Conservation (phyloP, 2,113 vertebrate species). For the Calidris pygmaea region DNA sequence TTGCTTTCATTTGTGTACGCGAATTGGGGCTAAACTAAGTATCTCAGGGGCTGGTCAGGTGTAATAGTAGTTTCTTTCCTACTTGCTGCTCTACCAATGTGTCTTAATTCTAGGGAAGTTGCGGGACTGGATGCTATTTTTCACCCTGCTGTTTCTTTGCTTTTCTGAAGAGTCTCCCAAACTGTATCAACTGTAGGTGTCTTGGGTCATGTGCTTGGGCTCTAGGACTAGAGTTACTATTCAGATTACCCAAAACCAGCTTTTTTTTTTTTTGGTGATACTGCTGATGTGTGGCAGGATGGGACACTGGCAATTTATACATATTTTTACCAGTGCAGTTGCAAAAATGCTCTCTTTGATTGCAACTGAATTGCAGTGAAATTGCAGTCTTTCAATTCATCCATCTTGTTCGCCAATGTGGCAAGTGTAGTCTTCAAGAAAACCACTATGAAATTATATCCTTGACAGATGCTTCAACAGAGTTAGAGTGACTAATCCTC, state of each 20-base stretch:
- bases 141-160: not conserved
- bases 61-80: not conserved
- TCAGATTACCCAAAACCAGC: not conserved
- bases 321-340: not conserved
- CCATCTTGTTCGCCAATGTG: not conserved
- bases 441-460: not conserved
- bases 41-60: not conserved
- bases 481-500: conserved; percentile 10
- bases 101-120: not conserved
- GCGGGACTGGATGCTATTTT: not conserved
- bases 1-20: not conserved
- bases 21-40: not conserved
- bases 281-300: not conserved
- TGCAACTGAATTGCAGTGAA: not conserved
- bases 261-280: not conserved
- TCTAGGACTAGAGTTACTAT: not conserved
- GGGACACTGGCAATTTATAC: not conserved
- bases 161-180: not conserved
- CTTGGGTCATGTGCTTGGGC: not conserved
- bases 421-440: not conserved
- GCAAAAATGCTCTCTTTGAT: not conserved
- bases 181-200: fast-evolving
- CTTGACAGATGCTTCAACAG: not conserved
- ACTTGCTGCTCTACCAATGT: not conserved
- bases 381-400: not conserved